phyloP scores from a whole-genome alignment of 2,888 invertebrate genomes.

The Tachystola acroxantha region DNA sequence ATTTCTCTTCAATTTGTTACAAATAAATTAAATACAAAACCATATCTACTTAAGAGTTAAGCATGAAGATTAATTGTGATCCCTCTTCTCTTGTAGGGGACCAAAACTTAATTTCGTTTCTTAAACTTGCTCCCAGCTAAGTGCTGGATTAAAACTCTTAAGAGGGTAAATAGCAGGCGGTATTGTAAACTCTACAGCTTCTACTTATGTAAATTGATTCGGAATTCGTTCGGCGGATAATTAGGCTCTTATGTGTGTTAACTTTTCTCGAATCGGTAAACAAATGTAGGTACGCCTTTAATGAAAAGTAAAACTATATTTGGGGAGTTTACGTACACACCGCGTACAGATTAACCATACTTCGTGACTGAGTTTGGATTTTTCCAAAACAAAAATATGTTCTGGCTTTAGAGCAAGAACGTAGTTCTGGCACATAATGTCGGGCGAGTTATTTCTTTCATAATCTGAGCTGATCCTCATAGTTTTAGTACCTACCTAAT shows the following conservation, averaged over 20 bases:
- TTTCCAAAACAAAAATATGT: too few relatives aligned
- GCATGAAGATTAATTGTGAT: conserved; percentile 63
- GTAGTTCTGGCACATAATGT: too few relatives aligned
- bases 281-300: too few relatives aligned
- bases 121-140: conserved; percentile 54
- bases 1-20: conserved; percentile 8
- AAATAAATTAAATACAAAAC: conserved; percentile 11
- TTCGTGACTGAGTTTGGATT: too few relatives aligned
- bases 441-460: too few relatives aligned
- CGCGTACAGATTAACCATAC: too few relatives aligned
- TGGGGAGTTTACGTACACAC: too few relatives aligned
- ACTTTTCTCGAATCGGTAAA: too few relatives aligned
- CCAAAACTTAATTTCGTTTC: conserved; percentile 66
- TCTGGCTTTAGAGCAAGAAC: too few relatives aligned
- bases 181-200: conserved; percentile 8
- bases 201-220: conserved; percentile 6
- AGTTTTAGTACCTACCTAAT: too few relatives aligned
- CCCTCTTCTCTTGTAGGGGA: conserved; percentile 51
- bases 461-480: too few relatives aligned
- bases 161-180: conserved; percentile 13
- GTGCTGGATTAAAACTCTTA: conserved; percentile 47
- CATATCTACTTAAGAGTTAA: conserved; percentile 25
- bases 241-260: not conserved
- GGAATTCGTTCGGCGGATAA: not conserved
- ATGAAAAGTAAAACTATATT: too few relatives aligned